Base-by-base conservation (phyloP, 64 coral and sea anemone genomes). In the Porites lutea region DNA sequence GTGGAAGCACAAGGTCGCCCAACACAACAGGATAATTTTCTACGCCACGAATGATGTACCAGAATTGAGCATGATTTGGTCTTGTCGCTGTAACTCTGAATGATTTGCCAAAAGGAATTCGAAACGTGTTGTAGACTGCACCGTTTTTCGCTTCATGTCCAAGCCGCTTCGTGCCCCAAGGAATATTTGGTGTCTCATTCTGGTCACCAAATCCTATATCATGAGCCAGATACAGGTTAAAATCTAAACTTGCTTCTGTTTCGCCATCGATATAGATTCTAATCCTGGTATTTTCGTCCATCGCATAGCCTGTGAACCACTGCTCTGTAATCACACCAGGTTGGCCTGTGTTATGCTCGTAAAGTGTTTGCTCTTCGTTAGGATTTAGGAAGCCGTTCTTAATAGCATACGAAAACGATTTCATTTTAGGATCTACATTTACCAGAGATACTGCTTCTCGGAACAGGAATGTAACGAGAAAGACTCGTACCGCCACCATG, bases 1-100 rank as follows among this genome's bases (percentile, higher is more conserved):
- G 4, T 9, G 89, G 89, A 6, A 91, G 21, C 3, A 69, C 43
- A 13, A 91, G 78, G 48, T 79, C 77, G 9, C 78, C 89, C 10
- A 91, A 43, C 7, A 52, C 50, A 14, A 91, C 44, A 14, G 59
- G 77, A 82, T 82, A 68, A 43, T 80, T 80, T 23, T 82, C 77
- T 18, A 91, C 75, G 2, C 89, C 89, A 13, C 77, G 77, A 69
- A 91, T 55, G 52, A 91, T 91, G 78, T 82, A 91, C 89, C 89
- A 82, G 13, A 52, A 72, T 2, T 15, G 11, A 77, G 27, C 23
- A 62, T 6, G 0, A 14, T 5, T 18, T 21, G 37, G 37, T 27
- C 23, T 89, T 19, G 75, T 55, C 15, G 51, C 52, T 22, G 90
- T 92, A 19, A 92, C 80, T 86, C 80, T 48, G 45, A 92, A 84